Evolutionary conservation across 1,140 invertebrate genomes (phyloP).

Genomic region (Oppia nitens): DNA sequence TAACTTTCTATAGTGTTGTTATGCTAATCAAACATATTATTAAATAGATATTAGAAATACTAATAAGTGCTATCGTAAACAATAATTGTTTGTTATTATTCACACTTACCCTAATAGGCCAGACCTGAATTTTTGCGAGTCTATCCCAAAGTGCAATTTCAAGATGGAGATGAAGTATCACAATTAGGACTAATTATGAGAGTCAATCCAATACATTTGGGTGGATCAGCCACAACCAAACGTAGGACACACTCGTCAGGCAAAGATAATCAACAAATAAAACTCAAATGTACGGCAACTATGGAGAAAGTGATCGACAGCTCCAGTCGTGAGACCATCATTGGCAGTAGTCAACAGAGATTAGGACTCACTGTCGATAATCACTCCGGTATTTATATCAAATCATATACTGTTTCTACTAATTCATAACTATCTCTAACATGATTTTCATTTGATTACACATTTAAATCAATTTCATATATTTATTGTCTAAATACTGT

Average conservation of each 20-base stretch:
- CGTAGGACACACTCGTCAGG: constrained; percentile 51
- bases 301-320: constrained; percentile 62
- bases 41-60: too few relatives aligned
- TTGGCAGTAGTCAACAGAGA: constrained; percentile 16
- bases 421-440: too few relatives aligned
- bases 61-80: too few relatives aligned
- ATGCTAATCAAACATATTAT: too few relatives aligned
- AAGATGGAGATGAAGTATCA: constrained; percentile 13
- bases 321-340: constrained; percentile 43
- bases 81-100: too few relatives aligned
- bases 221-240: background rate
- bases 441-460: too few relatives aligned
- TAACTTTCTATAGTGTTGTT: background rate
- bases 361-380: constrained; percentile 10
- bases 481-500: too few relatives aligned
- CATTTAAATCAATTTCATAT: too few relatives aligned
- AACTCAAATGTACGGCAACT: constrained; percentile 68
- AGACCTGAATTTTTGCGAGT: background rate
- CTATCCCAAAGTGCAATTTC: constrained; percentile 10
- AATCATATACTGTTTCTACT: too few relatives aligned
- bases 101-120: too few relatives aligned
- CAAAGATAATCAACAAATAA: constrained; percentile 48
- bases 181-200: constrained; percentile 48
- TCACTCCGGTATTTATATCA: background rate
- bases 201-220: constrained; percentile 27